These are phyloP conservation scores for Tragopan temminckii DNA, from an alignment of 2,797 vertebrate species.

Conservation along the genomic window DNA sequence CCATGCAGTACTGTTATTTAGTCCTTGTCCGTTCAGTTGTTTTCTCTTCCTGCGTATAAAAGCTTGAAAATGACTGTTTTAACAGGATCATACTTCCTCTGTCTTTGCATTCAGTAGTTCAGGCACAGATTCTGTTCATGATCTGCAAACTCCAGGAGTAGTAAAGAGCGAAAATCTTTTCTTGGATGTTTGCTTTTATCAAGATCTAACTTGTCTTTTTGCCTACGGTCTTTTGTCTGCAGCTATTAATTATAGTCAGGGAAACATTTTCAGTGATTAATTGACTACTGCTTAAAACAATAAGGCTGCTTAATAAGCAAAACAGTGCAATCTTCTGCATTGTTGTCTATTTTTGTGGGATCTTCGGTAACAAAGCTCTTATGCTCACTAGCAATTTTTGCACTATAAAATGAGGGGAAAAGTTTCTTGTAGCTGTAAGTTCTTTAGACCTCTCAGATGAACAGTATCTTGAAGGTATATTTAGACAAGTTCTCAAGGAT, in stretches of 20 bases:
- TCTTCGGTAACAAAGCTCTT: neutral
- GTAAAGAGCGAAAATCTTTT: conserved; percentile 54
- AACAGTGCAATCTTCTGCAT: neutral
- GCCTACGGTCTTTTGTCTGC: conserved; percentile 42
- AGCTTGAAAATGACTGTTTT: neutral
- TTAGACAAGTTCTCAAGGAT: neutral
- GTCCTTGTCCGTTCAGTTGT: neutral
- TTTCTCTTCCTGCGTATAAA: neutral
- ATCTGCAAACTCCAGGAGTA: neutral
- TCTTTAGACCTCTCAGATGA: neutral
- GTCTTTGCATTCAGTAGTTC: neutral
- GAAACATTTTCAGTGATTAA: conserved; percentile 78
- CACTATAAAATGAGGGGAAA: neutral
- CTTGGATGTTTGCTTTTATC: conserved; percentile 54
- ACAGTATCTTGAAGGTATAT: too few relatives aligned
- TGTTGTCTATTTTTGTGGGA: neutral
- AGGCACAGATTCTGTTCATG: neutral
- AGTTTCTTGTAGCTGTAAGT: neutral
- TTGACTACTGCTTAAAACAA: conserved; percentile 78
- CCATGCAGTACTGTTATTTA: neutral
- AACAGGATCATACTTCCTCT: neutral
- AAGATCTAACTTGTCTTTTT: conserved; percentile 58
- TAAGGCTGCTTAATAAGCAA: conserved; percentile 75
- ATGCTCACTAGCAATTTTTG: neutral
- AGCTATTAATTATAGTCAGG: conserved; percentile 82